Conservation (phyloP, 2,113 vertebrate genomes). For the Terrapene triunguis region DNA sequence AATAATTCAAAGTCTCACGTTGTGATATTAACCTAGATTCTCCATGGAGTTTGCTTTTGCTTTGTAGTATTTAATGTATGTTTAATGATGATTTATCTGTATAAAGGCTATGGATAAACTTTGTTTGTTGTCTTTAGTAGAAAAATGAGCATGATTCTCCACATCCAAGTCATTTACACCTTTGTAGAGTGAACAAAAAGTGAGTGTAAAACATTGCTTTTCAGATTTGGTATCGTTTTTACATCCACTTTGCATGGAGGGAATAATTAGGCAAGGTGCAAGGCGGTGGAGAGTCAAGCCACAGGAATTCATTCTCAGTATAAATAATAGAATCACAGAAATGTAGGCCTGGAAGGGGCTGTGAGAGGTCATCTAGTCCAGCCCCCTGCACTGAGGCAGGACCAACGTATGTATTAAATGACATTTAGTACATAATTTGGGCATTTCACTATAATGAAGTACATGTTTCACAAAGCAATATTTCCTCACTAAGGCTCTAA, state of each 20-base stretch:
- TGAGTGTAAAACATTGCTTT: background rate
- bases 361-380: background rate
- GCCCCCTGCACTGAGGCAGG: background rate
- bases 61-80: background rate
- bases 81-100: background rate
- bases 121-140: background rate
- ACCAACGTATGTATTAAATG: background rate
- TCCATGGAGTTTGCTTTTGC: constrained; percentile 15
- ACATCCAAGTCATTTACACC: background rate
- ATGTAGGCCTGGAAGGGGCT: background rate
- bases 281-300: background rate
- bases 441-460: background rate
- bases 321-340: background rate
- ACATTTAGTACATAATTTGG: background rate
- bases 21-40: background rate
- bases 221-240: background rate
- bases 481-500: constrained; percentile 17
- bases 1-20: background rate
- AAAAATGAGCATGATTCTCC: background rate
- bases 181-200: background rate
- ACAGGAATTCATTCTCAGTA: background rate
- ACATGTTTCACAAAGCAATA: rapidly evolving
- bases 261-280: background rate
- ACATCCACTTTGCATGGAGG: background rate
- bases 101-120: background rate